These are phyloP conservation scores for Tinamus guttatus DNA, from an alignment of 2,113 vertebrate genomes.

Conservation along the genomic window DNA sequence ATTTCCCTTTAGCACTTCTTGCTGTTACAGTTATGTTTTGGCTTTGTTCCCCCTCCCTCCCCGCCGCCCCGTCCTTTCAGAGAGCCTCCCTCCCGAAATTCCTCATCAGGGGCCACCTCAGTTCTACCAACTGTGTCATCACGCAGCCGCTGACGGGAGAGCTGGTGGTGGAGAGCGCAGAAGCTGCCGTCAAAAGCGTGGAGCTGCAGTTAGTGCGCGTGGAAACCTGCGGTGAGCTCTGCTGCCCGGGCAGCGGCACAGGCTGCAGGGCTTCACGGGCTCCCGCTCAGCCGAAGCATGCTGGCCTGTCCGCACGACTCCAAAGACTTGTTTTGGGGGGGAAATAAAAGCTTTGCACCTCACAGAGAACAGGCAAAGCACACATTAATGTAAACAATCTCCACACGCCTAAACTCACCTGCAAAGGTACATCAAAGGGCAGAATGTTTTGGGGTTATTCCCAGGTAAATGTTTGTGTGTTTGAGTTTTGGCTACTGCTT, in stretches of 20 bases:
- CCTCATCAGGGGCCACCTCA: slow-evolving; percentile 89
- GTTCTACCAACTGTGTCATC: slow-evolving; percentile 90
- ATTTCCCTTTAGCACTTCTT: not conserved
- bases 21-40: not conserved
- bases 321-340: not conserved
- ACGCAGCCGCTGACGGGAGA: slow-evolving; percentile 92
- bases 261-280: too few relatives aligned
- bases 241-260: accelerated
- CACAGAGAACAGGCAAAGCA: not conserved
- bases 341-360: not conserved
- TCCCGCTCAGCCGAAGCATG: accelerated
- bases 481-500: not conserved
- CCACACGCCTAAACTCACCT: accelerated
- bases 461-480: accelerated
- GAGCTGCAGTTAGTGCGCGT: slow-evolving; percentile 96
- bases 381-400: not conserved
- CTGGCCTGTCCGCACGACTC: accelerated
- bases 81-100: slow-evolving; percentile 89
- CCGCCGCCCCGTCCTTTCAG: slow-evolving; percentile 44
- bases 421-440: not conserved
- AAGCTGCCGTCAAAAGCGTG: slow-evolving; percentile 89
- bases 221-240: slow-evolving; percentile 92
- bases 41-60: not conserved
- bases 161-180: slow-evolving; percentile 89
- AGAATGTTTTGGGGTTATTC: not conserved